Percentiles rank a stretch among this genome's conserved stretches.
Conservation (phyloP, 2,888 invertebrate species). For the Acanthoscelides obtectus region DNA sequence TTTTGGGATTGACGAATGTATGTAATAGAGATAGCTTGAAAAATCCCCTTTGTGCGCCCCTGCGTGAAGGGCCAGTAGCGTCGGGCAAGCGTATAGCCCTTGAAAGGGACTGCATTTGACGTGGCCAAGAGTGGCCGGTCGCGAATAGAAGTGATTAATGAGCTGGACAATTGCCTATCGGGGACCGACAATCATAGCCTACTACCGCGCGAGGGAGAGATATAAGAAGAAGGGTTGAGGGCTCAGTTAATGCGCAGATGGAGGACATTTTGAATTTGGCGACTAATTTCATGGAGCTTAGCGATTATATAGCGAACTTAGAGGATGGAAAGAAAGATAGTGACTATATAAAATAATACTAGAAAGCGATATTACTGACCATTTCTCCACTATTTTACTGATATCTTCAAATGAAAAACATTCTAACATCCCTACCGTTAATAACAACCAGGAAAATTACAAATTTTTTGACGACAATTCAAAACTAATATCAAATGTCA, state of each 20-base stretch:
- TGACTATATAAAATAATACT: too few species aligned
- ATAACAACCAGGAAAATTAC: too few species aligned
- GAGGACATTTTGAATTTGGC: not conserved
- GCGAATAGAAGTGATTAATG: slow-evolving; percentile 47
- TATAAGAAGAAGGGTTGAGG: slow-evolving; percentile 40
- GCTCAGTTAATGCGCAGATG: not conserved
- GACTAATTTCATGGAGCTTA: not conserved
- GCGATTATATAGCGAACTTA: too few species aligned
- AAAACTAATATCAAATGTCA: too few species aligned
- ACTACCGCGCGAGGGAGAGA: not conserved
- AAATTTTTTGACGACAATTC: too few species aligned
- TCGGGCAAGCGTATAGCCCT: not conserved
- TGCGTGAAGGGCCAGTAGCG: not conserved
- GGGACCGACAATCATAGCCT: slow-evolving; percentile 21
- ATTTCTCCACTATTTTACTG: too few species aligned
- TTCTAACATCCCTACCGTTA: too few species aligned
- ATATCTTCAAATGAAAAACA: too few species aligned
- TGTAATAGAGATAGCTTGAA: not conserved
- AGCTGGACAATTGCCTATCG: slow-evolving; percentile 47
- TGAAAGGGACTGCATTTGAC: slow-evolving; percentile 48
- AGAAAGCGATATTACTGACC: too few species aligned
- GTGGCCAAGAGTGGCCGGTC: slow-evolving; percentile 42
- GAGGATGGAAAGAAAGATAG: too few species aligned
- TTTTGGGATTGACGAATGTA: too few species aligned
- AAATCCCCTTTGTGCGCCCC: not conserved